Percentiles rank a stretch among this genome's conserved stretches.
Evolutionary conservation across 2,113 vertebrate genomes (phyloP).

Genomic region (Anguilla rostrata): DNA sequence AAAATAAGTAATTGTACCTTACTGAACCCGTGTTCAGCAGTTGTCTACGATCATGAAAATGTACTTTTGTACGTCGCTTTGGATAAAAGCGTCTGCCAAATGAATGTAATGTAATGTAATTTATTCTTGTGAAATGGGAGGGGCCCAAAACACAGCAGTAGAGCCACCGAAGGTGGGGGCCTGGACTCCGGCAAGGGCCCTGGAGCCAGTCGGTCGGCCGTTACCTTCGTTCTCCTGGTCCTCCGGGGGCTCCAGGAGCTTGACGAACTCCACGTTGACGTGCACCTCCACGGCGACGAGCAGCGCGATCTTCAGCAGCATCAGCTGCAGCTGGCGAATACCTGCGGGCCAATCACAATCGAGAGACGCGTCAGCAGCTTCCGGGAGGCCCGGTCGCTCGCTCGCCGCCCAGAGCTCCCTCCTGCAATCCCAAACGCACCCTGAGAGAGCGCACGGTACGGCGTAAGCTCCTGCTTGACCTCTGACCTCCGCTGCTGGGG

Average conservation of each 20-base stretch:
- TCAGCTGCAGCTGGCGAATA: constrained; percentile 95
- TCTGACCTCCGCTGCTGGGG: neutral
- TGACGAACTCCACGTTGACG: constrained; percentile 87
- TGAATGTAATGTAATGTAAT: no score
- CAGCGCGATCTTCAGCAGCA: constrained; percentile 90
- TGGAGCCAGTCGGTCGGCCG: neutral
- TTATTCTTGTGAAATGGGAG: no score
- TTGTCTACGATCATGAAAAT: no score
- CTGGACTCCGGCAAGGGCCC: neutral
- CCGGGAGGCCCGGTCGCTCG: neutral
- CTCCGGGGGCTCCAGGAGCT: constrained; percentile 85
- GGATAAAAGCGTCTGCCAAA: no score
- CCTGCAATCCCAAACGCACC: neutral
- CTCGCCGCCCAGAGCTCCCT: neutral
- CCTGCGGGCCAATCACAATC: constrained; percentile 63
- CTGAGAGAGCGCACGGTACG: neutral
- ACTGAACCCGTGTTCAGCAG: no score
- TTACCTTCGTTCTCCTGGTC: constrained; percentile 84
- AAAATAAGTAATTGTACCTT: no score
- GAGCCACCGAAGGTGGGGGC: neutral
- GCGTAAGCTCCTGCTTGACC: neutral
- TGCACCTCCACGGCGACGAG: constrained; percentile 91
- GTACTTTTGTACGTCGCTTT: no score
- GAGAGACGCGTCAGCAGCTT: neutral
- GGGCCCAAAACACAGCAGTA: neutral